These are phyloP conservation scores for Rhinolophus sinicus DNA, from an alignment of 2,113 vertebrate genomes.

Conservation along the genomic window DNA sequence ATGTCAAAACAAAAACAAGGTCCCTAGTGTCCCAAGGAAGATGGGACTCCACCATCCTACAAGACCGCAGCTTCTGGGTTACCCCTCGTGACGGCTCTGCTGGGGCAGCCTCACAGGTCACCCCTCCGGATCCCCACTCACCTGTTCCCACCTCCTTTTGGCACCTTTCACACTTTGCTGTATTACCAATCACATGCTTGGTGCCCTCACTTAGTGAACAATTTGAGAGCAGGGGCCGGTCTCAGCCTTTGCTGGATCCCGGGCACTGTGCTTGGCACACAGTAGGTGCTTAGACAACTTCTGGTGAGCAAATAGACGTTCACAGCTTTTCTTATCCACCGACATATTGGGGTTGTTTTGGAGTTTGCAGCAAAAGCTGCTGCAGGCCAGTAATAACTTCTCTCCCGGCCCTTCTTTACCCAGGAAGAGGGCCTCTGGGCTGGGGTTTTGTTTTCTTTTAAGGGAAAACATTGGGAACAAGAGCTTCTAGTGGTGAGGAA, in stretches of 20 bases:
- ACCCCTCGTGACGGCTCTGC: not conserved
- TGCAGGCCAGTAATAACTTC: not conserved
- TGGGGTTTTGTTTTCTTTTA: not conserved
- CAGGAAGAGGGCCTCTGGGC: not conserved
- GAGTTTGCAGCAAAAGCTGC: not conserved
- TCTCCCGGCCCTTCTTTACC: not conserved
- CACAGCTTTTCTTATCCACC: not conserved
- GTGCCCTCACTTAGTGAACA: accelerated
- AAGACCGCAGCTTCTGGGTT: not conserved
- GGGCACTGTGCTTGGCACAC: accelerated
- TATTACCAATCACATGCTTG: accelerated
- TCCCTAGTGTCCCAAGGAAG: not conserved
- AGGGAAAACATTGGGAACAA: not conserved
- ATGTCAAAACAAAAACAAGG: not conserved
- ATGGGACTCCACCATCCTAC: not conserved
- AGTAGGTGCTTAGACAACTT: not conserved
- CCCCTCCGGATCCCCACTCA: not conserved
- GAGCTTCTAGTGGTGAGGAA: not conserved
- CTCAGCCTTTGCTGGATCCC: not conserved
- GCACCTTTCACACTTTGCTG: not conserved
- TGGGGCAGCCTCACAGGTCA: not conserved
- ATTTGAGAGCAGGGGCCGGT: not conserved
- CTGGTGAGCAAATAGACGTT: not conserved
- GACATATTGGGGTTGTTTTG: not conserved
- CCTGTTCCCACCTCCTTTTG: too few species aligned